Conservation (phyloP, 2,888 invertebrate genomes). For the Cheilosia scutellata region DNA sequence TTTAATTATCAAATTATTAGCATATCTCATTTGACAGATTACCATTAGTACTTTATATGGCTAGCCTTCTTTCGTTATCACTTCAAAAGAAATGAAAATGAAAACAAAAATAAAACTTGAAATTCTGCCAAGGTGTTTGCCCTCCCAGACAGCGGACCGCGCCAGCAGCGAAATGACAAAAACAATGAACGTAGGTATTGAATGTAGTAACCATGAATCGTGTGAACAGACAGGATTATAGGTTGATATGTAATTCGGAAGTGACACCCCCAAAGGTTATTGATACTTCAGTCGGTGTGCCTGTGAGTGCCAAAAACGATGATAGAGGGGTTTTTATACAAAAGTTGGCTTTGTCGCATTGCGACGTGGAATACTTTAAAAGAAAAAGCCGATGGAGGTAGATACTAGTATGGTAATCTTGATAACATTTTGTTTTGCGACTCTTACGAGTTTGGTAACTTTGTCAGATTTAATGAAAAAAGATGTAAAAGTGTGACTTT, state of each 20-base stretch:
- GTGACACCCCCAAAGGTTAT: constrained; percentile 23
- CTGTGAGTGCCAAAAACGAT: constrained; percentile 49
- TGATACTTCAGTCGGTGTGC: constrained; percentile 19
- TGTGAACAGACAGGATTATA: constrained; percentile 39
- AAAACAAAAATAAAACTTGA: constrained; percentile 30
- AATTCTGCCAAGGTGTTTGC: constrained; percentile 25
- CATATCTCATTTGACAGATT: constrained; percentile 5
- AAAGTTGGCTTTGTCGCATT: constrained; percentile 10
- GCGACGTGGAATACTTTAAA: background rate
- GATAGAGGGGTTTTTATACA: constrained; percentile 37
- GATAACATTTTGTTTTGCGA: too few relatives aligned
- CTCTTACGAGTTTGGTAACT: too few relatives aligned
- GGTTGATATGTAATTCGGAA: background rate
- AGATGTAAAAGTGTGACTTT: too few relatives aligned
- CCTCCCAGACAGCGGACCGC: background rate
- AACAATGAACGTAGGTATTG: constrained; percentile 32
- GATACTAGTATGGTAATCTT: too few relatives aligned
- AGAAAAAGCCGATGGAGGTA: background rate
- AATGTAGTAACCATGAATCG: constrained; percentile 28
- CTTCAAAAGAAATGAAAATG: background rate
- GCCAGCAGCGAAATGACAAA: constrained; percentile 3
- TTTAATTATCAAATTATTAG: background rate
- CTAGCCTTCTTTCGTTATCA: background rate
- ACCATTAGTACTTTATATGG: background rate
- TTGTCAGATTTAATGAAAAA: too few relatives aligned